Conservation (phyloP, 1,140 invertebrate species). For the Trichonephila clavipes region DNA sequence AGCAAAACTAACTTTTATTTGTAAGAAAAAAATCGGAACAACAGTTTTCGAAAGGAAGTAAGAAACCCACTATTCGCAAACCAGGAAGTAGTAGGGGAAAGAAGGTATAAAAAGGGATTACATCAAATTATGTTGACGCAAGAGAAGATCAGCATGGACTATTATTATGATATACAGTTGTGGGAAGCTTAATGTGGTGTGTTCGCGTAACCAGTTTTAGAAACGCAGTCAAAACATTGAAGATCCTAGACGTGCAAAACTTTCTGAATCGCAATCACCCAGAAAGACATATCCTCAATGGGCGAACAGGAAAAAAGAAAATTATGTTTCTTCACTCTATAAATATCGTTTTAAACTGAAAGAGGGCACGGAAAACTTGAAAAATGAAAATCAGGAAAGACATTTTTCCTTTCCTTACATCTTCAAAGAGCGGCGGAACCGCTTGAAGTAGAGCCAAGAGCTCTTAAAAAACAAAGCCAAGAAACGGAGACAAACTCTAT, state of each 20-base stretch:
- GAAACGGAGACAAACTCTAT: background rate
- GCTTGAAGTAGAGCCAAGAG: constrained; percentile 26
- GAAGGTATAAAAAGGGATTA: constrained; percentile 16
- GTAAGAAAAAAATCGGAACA: background rate
- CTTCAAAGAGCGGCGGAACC: constrained; percentile 54
- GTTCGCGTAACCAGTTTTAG: background rate
- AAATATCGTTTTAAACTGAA: constrained; percentile 15
- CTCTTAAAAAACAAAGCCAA: constrained; percentile 48
- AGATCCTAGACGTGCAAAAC: constrained; percentile 20
- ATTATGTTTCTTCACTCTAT: constrained; percentile 42
- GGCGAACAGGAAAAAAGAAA: background rate
- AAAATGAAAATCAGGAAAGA: constrained; percentile 54
- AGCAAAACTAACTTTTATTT: too few species aligned
- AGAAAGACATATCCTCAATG: constrained; percentile 39
- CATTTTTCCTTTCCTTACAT: background rate
- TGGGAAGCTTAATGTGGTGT: background rate
- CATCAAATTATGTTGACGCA: constrained; percentile 22
- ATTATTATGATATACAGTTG: constrained; percentile 28
- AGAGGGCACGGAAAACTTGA: background rate
- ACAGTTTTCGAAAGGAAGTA: background rate
- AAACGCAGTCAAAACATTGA: constrained; percentile 14
- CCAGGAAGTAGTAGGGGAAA: background rate
- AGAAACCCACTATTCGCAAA: background rate
- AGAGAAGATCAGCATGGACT: background rate
- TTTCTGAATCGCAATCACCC: constrained; percentile 14